Base-by-base conservation (phyloP, 1,140 invertebrate genomes). In the Megalopta genalis region DNA sequence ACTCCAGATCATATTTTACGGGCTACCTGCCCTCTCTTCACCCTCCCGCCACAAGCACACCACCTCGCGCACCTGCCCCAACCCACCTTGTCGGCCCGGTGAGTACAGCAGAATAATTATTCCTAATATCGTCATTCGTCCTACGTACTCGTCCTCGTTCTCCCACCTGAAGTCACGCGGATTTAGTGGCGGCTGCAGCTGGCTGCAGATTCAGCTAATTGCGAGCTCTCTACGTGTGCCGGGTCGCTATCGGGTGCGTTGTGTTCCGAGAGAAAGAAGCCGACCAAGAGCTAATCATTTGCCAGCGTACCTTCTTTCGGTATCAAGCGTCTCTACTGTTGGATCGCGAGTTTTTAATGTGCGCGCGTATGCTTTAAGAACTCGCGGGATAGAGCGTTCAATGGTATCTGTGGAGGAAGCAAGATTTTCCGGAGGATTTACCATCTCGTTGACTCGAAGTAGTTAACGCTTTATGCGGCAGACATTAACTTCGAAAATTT, bases 1-100 rank as follows among this genome's bases (percentile, higher is more conserved):
- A 88, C 89, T 89, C 83, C 78, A 88, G 86, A 88, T 90, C 88
- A 90, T 91, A 92, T 91, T 91, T 91, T 89, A 92, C 85, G 78
- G 75, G 63, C 37, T 72, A 81, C 73, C 65, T 77, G 75, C 68
- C 73, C 72, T 67, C 63, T 18, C 39, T 60, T 77, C 75, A 65
- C 73, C 68, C 64, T 59, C n/a, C 27, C 77, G 32, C 23, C 52
- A 14, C 37, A 2, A 32, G 32, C 32, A 4, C 32, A 32, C 32
- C 4, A 32, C 32, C 32, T 32, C 32, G 32, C 52, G 59, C 25
- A 12, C 16, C 46, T 52, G 6, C 54, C 59, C 25, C 21, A 37
- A 59, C 52, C 62, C 69, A 76, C 42, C 7, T 69, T 69, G 25
- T 70, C 69, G 79, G 59, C 54, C 64, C 18, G 49, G 60, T 74